Percentiles rank a stretch among this genome's conserved stretches.
Evolutionary conservation across 1,140 invertebrate genomes (phyloP).

Genomic region (Drosophila orena): DNA sequence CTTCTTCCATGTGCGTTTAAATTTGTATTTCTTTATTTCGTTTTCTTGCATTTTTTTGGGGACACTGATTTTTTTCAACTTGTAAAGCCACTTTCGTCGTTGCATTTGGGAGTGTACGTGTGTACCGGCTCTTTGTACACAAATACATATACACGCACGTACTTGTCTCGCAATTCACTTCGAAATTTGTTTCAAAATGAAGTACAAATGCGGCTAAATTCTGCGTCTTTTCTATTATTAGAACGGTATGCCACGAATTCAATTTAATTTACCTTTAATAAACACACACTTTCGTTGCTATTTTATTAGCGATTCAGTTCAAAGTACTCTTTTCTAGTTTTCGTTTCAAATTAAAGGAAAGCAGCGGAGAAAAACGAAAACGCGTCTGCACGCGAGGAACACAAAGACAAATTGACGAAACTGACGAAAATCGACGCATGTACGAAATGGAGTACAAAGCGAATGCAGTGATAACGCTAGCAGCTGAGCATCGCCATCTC

Average conservation of each 20-base stretch:
- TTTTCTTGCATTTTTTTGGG: conserved; percentile 49
- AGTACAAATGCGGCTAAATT: conserved; percentile 22
- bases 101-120: neutral
- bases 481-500: conserved; percentile 56
- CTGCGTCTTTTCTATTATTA: conserved; percentile 15
- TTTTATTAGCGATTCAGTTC: neutral
- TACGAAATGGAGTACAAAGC: conserved; percentile 71
- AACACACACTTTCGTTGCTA: conserved; percentile 5
- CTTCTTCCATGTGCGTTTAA: conserved; percentile 56
- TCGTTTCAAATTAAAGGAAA: conserved; percentile 11
- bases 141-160: neutral
- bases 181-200: conserved; percentile 20
- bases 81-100: neutral
- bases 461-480: conserved; percentile 75
- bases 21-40: conserved; percentile 34
- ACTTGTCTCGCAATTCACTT: conserved; percentile 7
- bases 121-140: conserved; percentile 24
- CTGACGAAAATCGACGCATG: conserved; percentile 51
- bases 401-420: conserved; percentile 70
- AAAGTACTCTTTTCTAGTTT: conserved; percentile 4
- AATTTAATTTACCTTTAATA: conserved; percentile 24
- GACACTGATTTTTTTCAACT: conserved; percentile 59
- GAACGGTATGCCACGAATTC: conserved; percentile 15
- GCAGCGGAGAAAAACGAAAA: conserved; percentile 63
- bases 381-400: conserved; percentile 75